These are phyloP conservation scores for Erethizon dorsatum DNA, from an alignment of 2,797 vertebrate genomes.

Conservation along the genomic window DNA sequence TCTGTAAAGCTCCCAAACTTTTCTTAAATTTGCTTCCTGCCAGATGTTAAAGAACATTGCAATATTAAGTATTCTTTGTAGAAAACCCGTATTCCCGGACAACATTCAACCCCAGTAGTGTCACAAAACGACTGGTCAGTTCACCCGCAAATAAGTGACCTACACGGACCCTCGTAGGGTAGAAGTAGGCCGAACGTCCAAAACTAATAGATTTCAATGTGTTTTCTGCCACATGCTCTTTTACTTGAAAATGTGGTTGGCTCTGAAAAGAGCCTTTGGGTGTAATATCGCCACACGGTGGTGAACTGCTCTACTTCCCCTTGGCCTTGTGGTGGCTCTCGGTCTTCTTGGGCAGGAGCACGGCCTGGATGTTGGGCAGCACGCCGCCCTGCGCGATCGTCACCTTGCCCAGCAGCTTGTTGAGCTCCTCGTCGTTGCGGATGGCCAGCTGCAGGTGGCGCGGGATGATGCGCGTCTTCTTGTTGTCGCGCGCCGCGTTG, in stretches of 20 bases:
- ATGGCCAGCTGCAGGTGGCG: constrained; percentile 79
- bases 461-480: constrained; percentile 76
- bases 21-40: not conserved
- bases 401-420: constrained; percentile 71
- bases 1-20: not conserved
- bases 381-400: constrained; percentile 60
- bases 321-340: constrained; percentile 78
- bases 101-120: not conserved
- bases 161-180: not conserved
- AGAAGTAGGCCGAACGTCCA: fast-evolving
- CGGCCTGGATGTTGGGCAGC: too few species aligned
- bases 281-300: fast-evolving
- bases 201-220: not conserved
- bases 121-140: not conserved
- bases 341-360: too few species aligned
- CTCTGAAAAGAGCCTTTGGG: constrained; percentile 81
- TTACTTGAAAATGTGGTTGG: constrained; percentile 1
- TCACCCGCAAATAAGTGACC: not conserved
- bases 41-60: not conserved
- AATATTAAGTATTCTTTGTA: not conserved
- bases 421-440: constrained; percentile 79
- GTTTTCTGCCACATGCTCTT: not conserved
- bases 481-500: constrained; percentile 75
- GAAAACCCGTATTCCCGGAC: fast-evolving
- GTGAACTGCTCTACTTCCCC: not conserved